Base-by-base conservation (phyloP, 2,888 invertebrate species). In the Odontocerum albicorne region DNA sequence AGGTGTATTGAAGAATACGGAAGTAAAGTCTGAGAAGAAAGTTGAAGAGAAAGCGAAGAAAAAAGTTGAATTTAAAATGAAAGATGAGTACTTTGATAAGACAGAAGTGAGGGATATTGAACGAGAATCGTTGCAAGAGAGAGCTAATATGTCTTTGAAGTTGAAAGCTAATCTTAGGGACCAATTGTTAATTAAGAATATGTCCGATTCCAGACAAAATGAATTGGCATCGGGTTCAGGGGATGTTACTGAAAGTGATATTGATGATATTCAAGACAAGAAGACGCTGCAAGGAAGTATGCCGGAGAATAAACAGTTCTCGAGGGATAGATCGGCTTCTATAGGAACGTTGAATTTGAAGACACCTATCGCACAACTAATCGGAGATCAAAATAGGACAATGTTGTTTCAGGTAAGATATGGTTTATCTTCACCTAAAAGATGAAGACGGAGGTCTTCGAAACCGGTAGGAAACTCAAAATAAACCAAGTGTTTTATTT, bases 371-470 rank as follows among this genome's bases (percentile, higher is more conserved):
- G 63, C 77, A 0, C 77, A 77, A 44, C 62, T 78, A 31, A 73
- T 77, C 59, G 76, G 76, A 1, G 91, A 92, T 61, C 90, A 90
- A 65, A 95, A 95, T 72, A 82, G 95, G 39, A 96, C 95, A 0
- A 96, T 97, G 96, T 83, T 97, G 32, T 88, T 96, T 67, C 87
- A 87, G 72, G 87, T 90, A 65, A 77, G 7, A 35, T 35, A 3
- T 12, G 12, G n/a, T n/a, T n/a, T n/a, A n/a, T n/a, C n/a, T n/a
- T n/a, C n/a, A n/a, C n/a, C n/a, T n/a, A n/a, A n/a, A n/a, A n/a
- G n/a, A n/a, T n/a, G n/a, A n/a, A n/a, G n/a, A n/a, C n/a, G n/a
- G n/a, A n/a, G n/a, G n/a, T n/a, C n/a, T n/a, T n/a, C n/a, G n/a
- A n/a, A n/a, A n/a, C n/a, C n/a, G n/a, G n/a, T n/a, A n/a, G n/a